Evolutionary conservation across 1,140 invertebrate genomes (phyloP).

Genomic region (Subanguina moxae): DNA sequence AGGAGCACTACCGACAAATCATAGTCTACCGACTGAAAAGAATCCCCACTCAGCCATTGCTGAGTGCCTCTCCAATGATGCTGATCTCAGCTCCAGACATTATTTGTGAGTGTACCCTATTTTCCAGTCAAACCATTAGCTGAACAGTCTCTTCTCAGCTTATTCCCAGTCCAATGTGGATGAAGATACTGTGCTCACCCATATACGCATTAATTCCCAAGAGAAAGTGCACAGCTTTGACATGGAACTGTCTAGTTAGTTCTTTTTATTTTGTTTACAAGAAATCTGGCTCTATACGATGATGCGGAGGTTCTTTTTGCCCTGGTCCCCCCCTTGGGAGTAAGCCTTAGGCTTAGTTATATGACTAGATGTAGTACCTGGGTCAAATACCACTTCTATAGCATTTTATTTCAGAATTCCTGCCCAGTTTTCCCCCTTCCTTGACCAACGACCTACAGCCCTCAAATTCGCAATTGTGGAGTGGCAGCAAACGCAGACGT

Average conservation of each 20-base stretch:
- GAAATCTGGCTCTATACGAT: no score
- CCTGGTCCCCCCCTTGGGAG: no score
- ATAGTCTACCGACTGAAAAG: slow-evolving; percentile 27
- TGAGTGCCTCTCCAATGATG: slow-evolving; percentile 7
- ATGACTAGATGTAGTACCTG: no score
- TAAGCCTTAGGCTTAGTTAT: no score
- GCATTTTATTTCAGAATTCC: slow-evolving; percentile 22
- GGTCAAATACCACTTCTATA: not conserved
- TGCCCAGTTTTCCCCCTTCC: slow-evolving; percentile 27
- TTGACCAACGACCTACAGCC: slow-evolving; percentile 17
- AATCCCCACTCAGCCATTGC: slow-evolving; percentile 3
- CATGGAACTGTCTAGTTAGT: slow-evolving; percentile 42
- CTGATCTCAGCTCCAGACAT: slow-evolving; percentile 9
- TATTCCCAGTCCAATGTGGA: slow-evolving; percentile 11
- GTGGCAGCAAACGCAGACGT: not conserved
- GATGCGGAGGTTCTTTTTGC: no score
- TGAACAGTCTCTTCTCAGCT: slow-evolving; percentile 4
- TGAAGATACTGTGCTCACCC: slow-evolving; percentile 18
- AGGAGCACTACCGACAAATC: slow-evolving; percentile 43
- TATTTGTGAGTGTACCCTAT: slow-evolving; percentile 17
- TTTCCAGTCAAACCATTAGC: no score
- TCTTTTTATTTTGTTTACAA: slow-evolving; percentile 10
- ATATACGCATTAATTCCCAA: slow-evolving; percentile 28
- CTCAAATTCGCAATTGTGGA: slow-evolving; percentile 1
- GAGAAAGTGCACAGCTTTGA: slow-evolving; percentile 36